Evolutionary conservation across 1,140 invertebrate species (phyloP).

Genomic region (Leptonema lineaticorne): DNA sequence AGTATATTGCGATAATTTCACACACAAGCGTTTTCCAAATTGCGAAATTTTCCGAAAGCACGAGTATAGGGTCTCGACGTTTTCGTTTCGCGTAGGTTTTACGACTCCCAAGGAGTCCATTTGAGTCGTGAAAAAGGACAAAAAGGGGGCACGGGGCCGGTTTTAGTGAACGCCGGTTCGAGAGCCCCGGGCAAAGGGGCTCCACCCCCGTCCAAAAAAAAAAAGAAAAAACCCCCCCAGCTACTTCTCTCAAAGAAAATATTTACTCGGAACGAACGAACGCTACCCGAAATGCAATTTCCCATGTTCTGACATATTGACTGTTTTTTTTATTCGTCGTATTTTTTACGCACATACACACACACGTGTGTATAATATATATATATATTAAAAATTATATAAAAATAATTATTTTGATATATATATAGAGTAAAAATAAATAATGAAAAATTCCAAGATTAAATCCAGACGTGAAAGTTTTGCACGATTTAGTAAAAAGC

Average conservation of each 20-base stretch:
- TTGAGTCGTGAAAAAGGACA: constrained; percentile 10
- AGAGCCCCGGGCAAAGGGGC: background rate
- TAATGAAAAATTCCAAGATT: too few relatives aligned
- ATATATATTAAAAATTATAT: too few relatives aligned
- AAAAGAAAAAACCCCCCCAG: too few relatives aligned
- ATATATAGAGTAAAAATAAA: too few relatives aligned
- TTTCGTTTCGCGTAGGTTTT: background rate
- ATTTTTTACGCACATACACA: too few relatives aligned
- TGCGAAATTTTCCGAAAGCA: background rate
- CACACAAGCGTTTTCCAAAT: background rate
- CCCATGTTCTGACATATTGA: constrained; percentile 36
- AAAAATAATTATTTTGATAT: too few relatives aligned
- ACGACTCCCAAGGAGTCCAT: constrained; percentile 17
- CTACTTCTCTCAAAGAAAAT: constrained; percentile 26
- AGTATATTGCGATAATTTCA: too few relatives aligned
- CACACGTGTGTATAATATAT: too few relatives aligned
- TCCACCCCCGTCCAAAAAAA: too few relatives aligned
- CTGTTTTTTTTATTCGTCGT: too few relatives aligned
- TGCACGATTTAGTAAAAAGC: too few relatives aligned
- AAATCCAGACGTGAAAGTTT: too few relatives aligned
- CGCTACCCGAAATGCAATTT: constrained; percentile 37
- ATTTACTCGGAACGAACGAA: constrained; percentile 27
- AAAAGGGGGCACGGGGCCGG: background rate
- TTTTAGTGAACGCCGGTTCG: background rate
- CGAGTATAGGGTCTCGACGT: background rate